Evolutionary conservation across 2,888 invertebrate genomes (phyloP).

Genomic region (Conchocele bisecta): DNA sequence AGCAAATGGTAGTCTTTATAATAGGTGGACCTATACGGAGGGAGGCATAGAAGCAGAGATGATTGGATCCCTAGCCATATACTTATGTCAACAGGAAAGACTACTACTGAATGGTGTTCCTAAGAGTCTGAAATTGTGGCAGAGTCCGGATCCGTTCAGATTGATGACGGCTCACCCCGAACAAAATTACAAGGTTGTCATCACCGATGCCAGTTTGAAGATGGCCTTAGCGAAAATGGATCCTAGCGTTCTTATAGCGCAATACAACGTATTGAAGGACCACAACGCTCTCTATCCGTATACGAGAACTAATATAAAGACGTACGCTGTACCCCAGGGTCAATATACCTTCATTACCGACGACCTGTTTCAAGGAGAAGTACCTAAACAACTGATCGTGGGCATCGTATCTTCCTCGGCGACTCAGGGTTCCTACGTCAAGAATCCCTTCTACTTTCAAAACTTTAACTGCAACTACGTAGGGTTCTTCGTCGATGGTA

Average conservation of each 20-base stretch:
- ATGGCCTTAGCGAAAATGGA: neutral
- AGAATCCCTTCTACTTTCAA: constrained; percentile 34
- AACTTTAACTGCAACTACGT: constrained; percentile 27
- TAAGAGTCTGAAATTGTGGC: constrained; percentile 18
- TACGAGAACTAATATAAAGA: constrained; percentile 26
- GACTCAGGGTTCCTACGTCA: constrained; percentile 17
- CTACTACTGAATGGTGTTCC: constrained; percentile 37
- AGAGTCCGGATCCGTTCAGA: neutral
- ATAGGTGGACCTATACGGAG: constrained; percentile 3
- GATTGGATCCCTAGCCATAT: constrained; percentile 16
- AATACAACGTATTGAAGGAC: no score
- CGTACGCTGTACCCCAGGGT: constrained; percentile 24
- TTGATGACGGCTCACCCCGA: neutral
- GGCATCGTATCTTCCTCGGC: constrained; percentile 25
- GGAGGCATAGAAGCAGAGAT: constrained; percentile 22
- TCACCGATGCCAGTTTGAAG: neutral
- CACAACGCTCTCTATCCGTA: constrained; percentile 35
- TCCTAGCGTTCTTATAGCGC: constrained; percentile 17
- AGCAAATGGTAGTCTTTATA: constrained; percentile 4
- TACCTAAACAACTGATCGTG: constrained; percentile 32
- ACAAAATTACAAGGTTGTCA: neutral
- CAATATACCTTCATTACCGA: constrained; percentile 29
- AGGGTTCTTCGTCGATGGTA: constrained; percentile 32
- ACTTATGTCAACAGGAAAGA: constrained; percentile 41
- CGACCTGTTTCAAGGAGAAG: constrained; percentile 35